A percentile compares a stretch with the other conserved stretches of the same genome.
phyloP scores from a whole-genome alignment of 2,797 vertebrate species.

The Melanotaenia boesemani region DNA sequence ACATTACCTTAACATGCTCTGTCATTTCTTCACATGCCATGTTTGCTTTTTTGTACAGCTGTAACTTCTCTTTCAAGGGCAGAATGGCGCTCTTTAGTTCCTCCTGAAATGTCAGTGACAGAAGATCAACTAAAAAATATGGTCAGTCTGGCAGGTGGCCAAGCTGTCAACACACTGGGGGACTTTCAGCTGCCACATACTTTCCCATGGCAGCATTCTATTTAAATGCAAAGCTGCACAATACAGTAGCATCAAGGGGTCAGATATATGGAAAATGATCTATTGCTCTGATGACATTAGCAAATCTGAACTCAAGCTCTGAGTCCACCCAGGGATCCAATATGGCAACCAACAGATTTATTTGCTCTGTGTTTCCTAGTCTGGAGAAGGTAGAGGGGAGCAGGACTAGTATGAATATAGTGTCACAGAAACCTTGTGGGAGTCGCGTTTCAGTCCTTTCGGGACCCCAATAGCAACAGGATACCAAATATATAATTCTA shows the following conservation, averaged over 20 bases:
- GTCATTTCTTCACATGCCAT: constrained; percentile 76
- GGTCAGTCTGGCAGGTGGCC: constrained; percentile 59
- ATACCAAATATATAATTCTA: constrained; percentile 79
- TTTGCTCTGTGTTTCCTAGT: constrained; percentile 17
- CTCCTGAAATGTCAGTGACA: constrained; percentile 75
- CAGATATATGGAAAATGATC: constrained; percentile 11
- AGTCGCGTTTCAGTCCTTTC: constrained; percentile 78
- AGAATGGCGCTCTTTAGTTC: constrained; percentile 82
- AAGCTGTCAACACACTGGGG: constrained; percentile 47
- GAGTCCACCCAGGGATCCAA: constrained; percentile 10
- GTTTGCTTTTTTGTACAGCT: constrained; percentile 76
- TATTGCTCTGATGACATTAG: background rate
- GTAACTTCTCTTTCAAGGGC: constrained; percentile 83
- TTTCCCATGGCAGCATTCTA: constrained; percentile 34
- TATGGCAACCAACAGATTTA: background rate
- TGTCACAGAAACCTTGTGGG: constrained; percentile 66
- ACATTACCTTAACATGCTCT: constrained; percentile 83
- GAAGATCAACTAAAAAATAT: constrained; percentile 50
- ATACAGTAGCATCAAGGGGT: constrained; percentile 30
- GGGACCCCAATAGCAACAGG: constrained; percentile 49
- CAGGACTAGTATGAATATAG: constrained; percentile 53
- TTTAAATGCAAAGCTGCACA: constrained; percentile 46
- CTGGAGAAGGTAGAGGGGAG: constrained; percentile 3
- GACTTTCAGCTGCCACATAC: constrained; percentile 64
- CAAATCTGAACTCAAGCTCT: background rate